phyloP scores from a whole-genome alignment of 2,888 invertebrate species.

The Allacma fusca region DNA sequence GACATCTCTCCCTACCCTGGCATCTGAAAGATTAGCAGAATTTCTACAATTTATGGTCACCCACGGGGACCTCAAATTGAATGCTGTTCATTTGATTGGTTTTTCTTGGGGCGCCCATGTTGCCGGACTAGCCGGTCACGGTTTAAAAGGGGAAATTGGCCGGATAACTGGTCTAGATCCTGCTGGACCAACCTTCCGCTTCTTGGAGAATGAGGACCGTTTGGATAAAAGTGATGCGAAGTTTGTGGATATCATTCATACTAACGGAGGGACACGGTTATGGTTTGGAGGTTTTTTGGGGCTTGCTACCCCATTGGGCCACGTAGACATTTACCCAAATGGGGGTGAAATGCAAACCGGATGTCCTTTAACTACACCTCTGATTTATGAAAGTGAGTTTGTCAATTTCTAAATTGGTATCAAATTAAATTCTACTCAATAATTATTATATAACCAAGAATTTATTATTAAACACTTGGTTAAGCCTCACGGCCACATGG shows the following conservation, averaged over 20 bases:
- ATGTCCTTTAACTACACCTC: conserved; percentile 51
- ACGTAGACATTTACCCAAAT: conserved; percentile 50
- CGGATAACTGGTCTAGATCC: conserved; percentile 48
- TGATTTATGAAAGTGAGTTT: conserved; percentile 52
- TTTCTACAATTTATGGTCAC: conserved; percentile 35
- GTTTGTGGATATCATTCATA: conserved; percentile 51
- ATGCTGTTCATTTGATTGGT: conserved; percentile 53
- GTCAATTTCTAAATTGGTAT: not conserved
- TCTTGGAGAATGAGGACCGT: conserved; percentile 53
- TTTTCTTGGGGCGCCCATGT: conserved; percentile 55
- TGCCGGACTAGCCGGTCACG: conserved; percentile 49
- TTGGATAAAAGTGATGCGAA: conserved; percentile 51
- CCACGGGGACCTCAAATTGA: conserved; percentile 30
- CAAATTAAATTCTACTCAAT: not conserved
- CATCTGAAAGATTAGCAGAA: conserved; percentile 30
- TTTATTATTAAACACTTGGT: too few species aligned
- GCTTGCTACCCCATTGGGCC: conserved; percentile 39
- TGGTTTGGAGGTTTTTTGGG: conserved; percentile 44
- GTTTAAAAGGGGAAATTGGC: conserved; percentile 51
- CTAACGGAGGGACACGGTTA: conserved; percentile 45
- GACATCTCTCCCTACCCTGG: conserved; percentile 31
- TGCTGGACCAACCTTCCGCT: conserved; percentile 57
- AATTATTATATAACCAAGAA: not conserved
- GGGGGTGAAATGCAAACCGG: conserved; percentile 53
- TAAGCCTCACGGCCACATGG: too few species aligned